Conservation (phyloP, 1,140 invertebrate genomes). For the Aphaenogaster ashmeadi region DNA sequence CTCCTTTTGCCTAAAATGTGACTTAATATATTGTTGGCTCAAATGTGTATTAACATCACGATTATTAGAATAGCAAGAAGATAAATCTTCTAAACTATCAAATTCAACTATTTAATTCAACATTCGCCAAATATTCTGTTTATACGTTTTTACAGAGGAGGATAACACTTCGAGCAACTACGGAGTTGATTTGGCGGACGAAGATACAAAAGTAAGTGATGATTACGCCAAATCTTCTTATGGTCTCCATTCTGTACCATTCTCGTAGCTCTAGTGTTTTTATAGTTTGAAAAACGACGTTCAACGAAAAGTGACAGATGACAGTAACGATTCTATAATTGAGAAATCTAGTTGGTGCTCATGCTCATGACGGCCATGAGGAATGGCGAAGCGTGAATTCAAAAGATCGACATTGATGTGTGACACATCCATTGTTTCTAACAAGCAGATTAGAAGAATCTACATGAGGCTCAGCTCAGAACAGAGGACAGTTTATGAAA, state of each 20-base stretch:
- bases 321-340: conserved; percentile 14
- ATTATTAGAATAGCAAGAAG: neutral
- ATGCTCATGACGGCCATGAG: neutral
- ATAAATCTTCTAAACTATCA: neutral
- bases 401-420: neutral
- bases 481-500: neutral
- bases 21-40: no score
- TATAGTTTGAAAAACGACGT: conserved; percentile 17
- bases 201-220: conserved; percentile 77
- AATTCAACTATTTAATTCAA: neutral
- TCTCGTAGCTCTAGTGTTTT: conserved; percentile 77
- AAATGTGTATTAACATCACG: no score
- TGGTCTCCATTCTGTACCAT: conserved; percentile 79
- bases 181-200: conserved; percentile 83
- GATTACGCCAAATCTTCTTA: conserved; percentile 68
- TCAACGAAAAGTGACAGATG: conserved; percentile 2
- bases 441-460: neutral
- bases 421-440: neutral
- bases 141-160: conserved; percentile 80
- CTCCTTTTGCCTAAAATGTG: neutral
- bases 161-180: conserved; percentile 83
- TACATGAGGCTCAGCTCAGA: neutral
- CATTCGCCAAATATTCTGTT: neutral
- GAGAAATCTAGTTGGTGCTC: conserved; percentile 22
- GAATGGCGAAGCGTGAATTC: neutral